Percentiles rank a stretch among this genome's conserved stretches.
These are phyloP conservation scores for Catamblyrhynchus diadema DNA, from an alignment of 2,797 vertebrate species.

Conservation along the genomic window DNA sequence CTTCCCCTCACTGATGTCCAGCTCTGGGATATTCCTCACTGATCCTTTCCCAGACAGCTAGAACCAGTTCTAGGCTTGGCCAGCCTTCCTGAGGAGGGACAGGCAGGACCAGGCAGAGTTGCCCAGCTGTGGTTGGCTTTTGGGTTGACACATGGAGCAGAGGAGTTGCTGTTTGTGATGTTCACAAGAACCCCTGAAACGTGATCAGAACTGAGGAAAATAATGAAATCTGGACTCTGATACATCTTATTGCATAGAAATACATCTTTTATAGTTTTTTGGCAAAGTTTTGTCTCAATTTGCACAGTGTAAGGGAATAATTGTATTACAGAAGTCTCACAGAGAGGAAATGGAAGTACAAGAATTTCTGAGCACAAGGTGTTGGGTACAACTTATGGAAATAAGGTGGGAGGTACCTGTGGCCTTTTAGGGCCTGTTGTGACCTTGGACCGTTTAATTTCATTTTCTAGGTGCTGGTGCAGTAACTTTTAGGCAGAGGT, in stretches of 20 bases:
- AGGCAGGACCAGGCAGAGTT: neutral
- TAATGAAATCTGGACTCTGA: neutral
- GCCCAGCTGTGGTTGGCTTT: neutral
- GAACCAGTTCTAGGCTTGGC: neutral
- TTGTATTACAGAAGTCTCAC: neutral
- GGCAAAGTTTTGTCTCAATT: neutral
- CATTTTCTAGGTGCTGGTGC: neutral
- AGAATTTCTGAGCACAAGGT: neutral
- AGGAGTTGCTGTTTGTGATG: neutral
- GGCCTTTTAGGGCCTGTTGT: neutral
- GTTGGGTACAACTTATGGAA: neutral
- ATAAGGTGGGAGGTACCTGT: neutral
- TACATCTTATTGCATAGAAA: neutral
- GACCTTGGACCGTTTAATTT: neutral
- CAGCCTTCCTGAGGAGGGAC: neutral
- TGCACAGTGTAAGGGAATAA: neutral
- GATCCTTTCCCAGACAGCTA: neutral
- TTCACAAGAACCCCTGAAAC: neutral
- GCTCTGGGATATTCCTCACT: neutral
- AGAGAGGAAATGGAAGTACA: neutral
- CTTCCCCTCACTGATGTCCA: neutral
- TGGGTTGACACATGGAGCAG: neutral
- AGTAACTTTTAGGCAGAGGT: neutral
- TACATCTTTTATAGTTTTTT: neutral
- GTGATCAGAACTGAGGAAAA: rapidly evolving